Base-by-base conservation (phyloP, 2,797 vertebrate genomes). In the Margarornis squamiger region DNA sequence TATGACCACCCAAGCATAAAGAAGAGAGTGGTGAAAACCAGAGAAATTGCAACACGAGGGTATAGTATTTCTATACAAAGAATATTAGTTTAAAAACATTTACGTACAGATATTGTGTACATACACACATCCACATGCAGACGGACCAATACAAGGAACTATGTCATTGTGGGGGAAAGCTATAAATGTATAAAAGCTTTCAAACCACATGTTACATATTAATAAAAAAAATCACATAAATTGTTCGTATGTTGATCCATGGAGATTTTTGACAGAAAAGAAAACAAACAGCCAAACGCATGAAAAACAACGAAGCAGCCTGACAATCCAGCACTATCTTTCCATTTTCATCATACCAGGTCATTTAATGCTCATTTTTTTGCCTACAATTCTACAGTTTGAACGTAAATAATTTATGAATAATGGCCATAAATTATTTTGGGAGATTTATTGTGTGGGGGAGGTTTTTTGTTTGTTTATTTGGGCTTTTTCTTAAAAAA, bases 1-100 rank as follows among this genome's bases (percentile, higher is more conserved):
- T 98, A 98, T 98, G 98, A 98, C 98, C 97, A 98, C 97, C 97
- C 98, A 98, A 97, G 98, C 98, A 97, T 97, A 98, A 97, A 97
- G 97, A 96, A 97, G 94, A 96, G 96, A 92, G 93, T 92, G 95
- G 94, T 67, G 92, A 93, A 95, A 93, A 93, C 73, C 84, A 93
- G 83, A 78, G 66, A 80, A 95, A 97, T 30, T 83, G 89, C 58
- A 75, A 88, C 55, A 62, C 16, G 65, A 94, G 88, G 75, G 67
- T 90, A 81, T 49, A 95, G 72, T 29, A 91, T 92, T 86, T 93
- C 95, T 93, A 72, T 90, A 94, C 88, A 81, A 65, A 97, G 78
- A 91, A 88, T 73, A 80, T 94, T 76, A 89, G 86, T 86, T 97
- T 91, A 88, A 91, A 95, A 94, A 94, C 83, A 84, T 49, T 58